Conservation (phyloP, 2,888 invertebrate genomes). For the Clanis bilineata region DNA sequence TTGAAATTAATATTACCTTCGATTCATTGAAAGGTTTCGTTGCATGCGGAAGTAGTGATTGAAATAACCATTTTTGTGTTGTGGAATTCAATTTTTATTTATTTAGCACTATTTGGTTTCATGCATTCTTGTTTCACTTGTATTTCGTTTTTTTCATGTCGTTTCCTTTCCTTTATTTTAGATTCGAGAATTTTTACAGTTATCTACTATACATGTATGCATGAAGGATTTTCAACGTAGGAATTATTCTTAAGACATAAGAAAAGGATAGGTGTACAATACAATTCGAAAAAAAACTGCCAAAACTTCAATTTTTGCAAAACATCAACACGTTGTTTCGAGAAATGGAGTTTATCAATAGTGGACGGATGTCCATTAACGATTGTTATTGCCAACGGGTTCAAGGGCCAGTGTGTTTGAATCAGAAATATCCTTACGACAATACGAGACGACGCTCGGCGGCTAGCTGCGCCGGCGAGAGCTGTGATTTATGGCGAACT, state of each 20-base stretch:
- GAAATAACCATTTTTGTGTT: neutral
- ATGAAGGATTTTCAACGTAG: too few relatives aligned
- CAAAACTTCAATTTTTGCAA: neutral
- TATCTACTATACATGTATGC: too few relatives aligned
- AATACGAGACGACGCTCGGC: constrained; percentile 1
- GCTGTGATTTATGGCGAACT: constrained; percentile 7
- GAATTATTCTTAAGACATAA: too few relatives aligned
- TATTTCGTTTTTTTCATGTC: too few relatives aligned
- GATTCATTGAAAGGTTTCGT: neutral
- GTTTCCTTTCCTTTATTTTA: too few relatives aligned
- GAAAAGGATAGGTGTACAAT: neutral
- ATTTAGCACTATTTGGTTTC: neutral
- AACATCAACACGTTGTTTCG: neutral
- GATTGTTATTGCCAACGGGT: constrained; percentile 53
- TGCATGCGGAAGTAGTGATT: neutral
- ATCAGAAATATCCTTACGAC: constrained; percentile 33
- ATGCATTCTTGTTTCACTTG: neutral
- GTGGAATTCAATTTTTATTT: neutral
- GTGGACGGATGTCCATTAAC: constrained; percentile 56
- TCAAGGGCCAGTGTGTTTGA: constrained; percentile 44
- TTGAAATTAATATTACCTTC: neutral
- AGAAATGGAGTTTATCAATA: constrained; percentile 34
- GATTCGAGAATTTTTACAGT: too few relatives aligned
- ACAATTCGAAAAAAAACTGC: neutral
- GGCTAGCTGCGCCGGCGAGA: neutral